Conservation (phyloP, 2,113 vertebrate species). For the Rattus norvegicus region DNA sequence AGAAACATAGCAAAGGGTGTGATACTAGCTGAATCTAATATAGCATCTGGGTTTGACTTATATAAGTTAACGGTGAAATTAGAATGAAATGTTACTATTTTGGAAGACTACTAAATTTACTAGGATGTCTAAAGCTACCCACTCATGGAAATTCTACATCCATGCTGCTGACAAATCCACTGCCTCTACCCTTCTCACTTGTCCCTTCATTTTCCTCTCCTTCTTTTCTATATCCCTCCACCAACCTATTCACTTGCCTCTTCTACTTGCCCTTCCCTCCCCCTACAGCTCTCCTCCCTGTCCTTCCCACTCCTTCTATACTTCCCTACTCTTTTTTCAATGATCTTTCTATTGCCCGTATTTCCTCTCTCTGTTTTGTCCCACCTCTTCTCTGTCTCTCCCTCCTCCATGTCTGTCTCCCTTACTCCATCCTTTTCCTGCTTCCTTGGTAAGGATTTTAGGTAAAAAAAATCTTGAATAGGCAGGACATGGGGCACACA, state of each 20-base stretch:
- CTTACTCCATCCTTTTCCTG: background rate
- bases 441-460: background rate
- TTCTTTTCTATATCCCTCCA: too few species aligned
- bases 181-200: background rate
- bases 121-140: background rate
- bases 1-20: conserved; percentile 8
- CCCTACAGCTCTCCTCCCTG: background rate
- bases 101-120: background rate
- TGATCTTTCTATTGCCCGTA: background rate
- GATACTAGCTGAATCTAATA: conserved; percentile 18
- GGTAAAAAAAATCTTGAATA: background rate
- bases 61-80: conserved; percentile 9
- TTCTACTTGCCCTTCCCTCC: too few species aligned
- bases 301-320: background rate
- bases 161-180: background rate
- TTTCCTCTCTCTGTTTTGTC: background rate
- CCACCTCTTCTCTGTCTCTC: too few species aligned
- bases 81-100: conserved; percentile 37
- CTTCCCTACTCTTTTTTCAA: too few species aligned
- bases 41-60: background rate
- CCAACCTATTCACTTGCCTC: background rate
- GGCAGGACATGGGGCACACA: background rate
- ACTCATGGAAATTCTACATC: background rate
- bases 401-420: fast-evolving
- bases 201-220: background rate